phyloP scores from a whole-genome alignment of 2,113 vertebrate genomes.

The Ceyx cyanopectus region DNA sequence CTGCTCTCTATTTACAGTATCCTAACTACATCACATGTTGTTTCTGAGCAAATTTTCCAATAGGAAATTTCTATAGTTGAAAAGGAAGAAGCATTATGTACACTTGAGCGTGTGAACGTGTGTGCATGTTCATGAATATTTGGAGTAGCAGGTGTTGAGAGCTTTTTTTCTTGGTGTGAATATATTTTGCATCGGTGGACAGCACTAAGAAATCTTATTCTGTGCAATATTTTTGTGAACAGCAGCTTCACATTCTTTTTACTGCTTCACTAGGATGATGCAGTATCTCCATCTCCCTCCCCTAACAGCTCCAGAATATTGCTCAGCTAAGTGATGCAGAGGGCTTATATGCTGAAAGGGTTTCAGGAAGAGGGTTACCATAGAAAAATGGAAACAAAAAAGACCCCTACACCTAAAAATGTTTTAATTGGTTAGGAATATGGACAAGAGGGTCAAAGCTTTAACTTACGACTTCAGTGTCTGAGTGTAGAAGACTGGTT shows the following conservation, averaged over 20 bases:
- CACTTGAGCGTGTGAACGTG: neutral
- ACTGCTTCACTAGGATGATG: neutral
- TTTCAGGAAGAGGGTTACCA: neutral
- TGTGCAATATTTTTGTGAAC: slow-evolving; percentile 12
- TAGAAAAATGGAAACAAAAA: neutral
- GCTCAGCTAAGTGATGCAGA: neutral
- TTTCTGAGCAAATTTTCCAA: neutral
- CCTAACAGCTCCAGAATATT: neutral
- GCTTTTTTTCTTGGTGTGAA: slow-evolving; percentile 12
- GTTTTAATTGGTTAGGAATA: neutral
- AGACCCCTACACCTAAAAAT: neutral
- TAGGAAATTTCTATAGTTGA: neutral
- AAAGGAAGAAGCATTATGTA: neutral
- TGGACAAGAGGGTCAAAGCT: neutral
- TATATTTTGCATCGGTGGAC: neutral
- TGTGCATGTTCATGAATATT: neutral
- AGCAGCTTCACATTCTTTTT: neutral
- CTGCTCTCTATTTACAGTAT: neutral
- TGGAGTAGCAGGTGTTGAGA: slow-evolving; percentile 49
- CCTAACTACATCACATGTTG: neutral
- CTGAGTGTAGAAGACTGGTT: neutral
- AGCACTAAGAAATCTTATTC: neutral
- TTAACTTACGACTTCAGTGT: neutral
- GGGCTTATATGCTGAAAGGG: neutral
- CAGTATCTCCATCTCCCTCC: no score